phyloP scores from a whole-genome alignment of 2,888 invertebrate species.

The Pollenia griseotomentosa region DNA sequence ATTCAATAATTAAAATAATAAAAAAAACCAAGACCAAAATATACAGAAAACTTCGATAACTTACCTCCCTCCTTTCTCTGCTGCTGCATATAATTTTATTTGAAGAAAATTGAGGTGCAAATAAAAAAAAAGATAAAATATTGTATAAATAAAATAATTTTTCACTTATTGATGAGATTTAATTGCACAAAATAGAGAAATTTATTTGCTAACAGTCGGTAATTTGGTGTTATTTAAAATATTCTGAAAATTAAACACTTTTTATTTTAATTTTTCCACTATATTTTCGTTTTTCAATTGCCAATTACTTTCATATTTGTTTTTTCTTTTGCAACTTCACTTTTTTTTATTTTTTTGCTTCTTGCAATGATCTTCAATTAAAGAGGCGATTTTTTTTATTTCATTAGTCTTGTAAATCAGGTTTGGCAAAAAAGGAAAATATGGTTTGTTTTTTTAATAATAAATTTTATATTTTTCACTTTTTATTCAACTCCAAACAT shows the following conservation, averaged over 20 bases:
- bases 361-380: slow-evolving; percentile 46
- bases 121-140: slow-evolving; percentile 16
- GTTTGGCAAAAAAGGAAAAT: slow-evolving; percentile 62
- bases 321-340: slow-evolving; percentile 36
- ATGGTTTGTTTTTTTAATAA: not conserved
- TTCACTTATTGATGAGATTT: slow-evolving; percentile 22
- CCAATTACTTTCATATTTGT: slow-evolving; percentile 62
- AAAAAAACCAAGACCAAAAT: slow-evolving; percentile 16
- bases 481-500: slow-evolving; percentile 58
- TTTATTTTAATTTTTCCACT: slow-evolving; percentile 42
- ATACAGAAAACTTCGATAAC: slow-evolving; percentile 32
- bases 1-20: slow-evolving; percentile 12
- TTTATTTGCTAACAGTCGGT: slow-evolving; percentile 1
- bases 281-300: slow-evolving; percentile 59
- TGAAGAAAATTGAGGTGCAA: not conserved
- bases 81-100: not conserved
- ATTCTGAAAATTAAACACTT: slow-evolving; percentile 62
- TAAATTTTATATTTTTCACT: slow-evolving; percentile 62
- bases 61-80: slow-evolving; percentile 50
- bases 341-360: slow-evolving; percentile 1
- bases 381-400: slow-evolving; percentile 35
- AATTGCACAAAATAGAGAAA: slow-evolving; percentile 44
- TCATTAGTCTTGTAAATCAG: slow-evolving; percentile 44
- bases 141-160: slow-evolving; percentile 4
- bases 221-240: slow-evolving; percentile 14